phyloP scores from a whole-genome alignment of 1,140 invertebrate genomes.

The Neomicropteryx cornuta region DNA sequence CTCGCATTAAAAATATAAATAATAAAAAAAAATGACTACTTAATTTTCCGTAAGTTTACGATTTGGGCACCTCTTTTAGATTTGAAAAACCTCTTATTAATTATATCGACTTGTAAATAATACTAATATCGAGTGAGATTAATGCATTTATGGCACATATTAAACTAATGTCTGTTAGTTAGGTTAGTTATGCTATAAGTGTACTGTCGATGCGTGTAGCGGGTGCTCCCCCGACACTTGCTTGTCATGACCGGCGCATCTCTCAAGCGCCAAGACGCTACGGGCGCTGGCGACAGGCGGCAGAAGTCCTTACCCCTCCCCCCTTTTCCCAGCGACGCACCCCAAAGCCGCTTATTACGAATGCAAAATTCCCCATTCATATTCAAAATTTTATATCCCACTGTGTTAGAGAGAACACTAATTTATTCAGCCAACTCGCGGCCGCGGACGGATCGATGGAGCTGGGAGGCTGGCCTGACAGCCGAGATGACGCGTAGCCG shows the following conservation, averaged over 20 bases:
- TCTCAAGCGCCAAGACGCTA: no score
- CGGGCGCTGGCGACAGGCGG: no score
- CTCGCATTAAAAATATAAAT: neutral
- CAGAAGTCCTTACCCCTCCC: no score
- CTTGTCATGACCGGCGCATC: no score
- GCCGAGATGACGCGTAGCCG: no score
- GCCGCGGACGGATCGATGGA: slow-evolving; percentile 15
- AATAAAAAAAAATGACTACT: neutral
- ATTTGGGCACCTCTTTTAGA: neutral
- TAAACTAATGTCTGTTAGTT: no score
- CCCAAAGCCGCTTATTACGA: slow-evolving; percentile 52
- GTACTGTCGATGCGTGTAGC: neutral
- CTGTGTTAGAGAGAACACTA: slow-evolving; percentile 47
- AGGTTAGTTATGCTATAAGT: neutral
- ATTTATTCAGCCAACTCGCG: slow-evolving; percentile 53
- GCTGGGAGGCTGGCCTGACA: no score
- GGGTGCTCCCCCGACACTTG: neutral
- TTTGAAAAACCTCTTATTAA: no score
- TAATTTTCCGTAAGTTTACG: neutral
- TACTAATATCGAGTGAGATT: no score
- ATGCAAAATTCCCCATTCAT: slow-evolving; percentile 80
- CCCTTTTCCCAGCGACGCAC: slow-evolving; percentile 17
- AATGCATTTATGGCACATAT: no score
- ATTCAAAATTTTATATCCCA: slow-evolving; percentile 80
- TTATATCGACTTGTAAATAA: no score